Evolutionary conservation across 1,140 invertebrate species (phyloP), one percentile per base, ranked within the genome.

Genomic region (Hermetia illucens): DNA sequence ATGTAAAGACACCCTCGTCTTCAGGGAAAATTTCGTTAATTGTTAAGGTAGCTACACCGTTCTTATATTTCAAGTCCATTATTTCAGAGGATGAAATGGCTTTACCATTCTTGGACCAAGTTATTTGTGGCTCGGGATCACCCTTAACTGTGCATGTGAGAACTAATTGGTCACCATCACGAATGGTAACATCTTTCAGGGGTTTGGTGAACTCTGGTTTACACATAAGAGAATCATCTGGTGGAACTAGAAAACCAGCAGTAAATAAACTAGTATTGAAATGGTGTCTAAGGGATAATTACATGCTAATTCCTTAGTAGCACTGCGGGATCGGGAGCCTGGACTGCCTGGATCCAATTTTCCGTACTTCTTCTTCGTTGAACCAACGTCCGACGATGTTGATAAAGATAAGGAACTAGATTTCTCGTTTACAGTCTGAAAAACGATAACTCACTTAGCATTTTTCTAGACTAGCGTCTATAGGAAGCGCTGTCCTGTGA

Each of bases 11-110:
- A 20, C 88, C 90, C 57, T 89, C 89, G 62, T 95, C 90, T 66
- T 93, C 89, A 2, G 88, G 89, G 69, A 89, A 93, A 37, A 92
- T 76, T 68, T 94, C 89, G 43, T 80, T 82, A 44, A 94, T 93
- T 15, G 76, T 77, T 15, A 94, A 63, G 22, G 78, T 82, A 1
- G 88, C 88, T 29, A 85, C 69, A 19, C 87, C 81, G 51, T 82
- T 84, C 57, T 85, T 86, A 55, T 93, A 93, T 64, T 90, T 92
- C 15, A 94, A 66, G 58, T 91, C 85, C 43, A 93, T 71, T 20
- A 91, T 79, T 63, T 91, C 79, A 0, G 79, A 83, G 2, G 83
- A 87, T 36, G 70, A 73, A 21, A 89, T 61, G 9, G 64, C 49
- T 55, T 82, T 77, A 35, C 76, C 77, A 47, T 82, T 75, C 64